phyloP scores from a whole-genome alignment of 2,113 vertebrate species.

The Thomomys bottae region DNA sequence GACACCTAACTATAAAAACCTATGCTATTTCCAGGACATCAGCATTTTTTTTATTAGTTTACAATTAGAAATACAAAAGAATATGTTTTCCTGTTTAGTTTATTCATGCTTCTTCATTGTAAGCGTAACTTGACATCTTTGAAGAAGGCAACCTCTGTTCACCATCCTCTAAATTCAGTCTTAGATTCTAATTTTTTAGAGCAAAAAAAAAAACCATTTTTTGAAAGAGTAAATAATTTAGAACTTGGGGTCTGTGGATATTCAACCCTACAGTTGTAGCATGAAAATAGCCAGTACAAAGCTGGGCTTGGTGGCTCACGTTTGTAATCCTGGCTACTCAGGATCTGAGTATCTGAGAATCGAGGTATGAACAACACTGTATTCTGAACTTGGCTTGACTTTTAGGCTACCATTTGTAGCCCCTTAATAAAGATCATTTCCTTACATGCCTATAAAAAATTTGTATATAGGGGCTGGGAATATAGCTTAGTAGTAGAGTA shows the following conservation, averaged over 20 bases:
- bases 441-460: neutral
- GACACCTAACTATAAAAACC: neutral
- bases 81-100: neutral
- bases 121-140: conserved; percentile 21
- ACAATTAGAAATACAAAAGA: conserved; percentile 39
- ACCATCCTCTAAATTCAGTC: neutral
- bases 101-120: conserved; percentile 15
- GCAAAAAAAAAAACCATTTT: conserved; percentile 12
- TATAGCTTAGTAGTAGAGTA: too few species aligned
- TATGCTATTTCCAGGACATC: neutral
- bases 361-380: too few species aligned
- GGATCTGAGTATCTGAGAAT: too few species aligned
- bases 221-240: conserved; percentile 30
- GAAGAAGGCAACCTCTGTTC: conserved; percentile 31
- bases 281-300: neutral
- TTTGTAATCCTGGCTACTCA: too few species aligned
- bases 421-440: conserved; percentile 2
- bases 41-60: neutral
- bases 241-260: neutral
- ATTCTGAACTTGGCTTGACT: neutral
- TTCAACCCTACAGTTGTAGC: neutral
- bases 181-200: neutral
- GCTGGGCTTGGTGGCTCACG: too few species aligned
- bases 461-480: neutral
- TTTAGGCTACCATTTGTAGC: conserved; percentile 1